phyloP scores from a whole-genome alignment of 2,888 invertebrate genomes.

The Tenthredo notha region DNA sequence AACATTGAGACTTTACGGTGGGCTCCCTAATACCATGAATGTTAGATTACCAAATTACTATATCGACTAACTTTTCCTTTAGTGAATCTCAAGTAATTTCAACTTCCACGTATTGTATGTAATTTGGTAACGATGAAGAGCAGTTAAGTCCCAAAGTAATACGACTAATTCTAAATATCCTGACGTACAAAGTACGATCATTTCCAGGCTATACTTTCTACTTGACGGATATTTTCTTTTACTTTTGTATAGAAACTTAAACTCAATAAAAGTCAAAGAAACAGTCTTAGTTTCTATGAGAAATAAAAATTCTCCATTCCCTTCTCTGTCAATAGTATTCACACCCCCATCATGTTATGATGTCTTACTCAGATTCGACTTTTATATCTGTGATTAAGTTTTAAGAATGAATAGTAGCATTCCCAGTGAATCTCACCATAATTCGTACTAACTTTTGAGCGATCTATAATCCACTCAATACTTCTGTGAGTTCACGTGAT shows the following conservation, averaged over 20 bases:
- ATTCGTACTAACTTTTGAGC: constrained; percentile 41
- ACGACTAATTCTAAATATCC: constrained; percentile 46
- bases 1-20: constrained; percentile 15
- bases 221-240: neutral
- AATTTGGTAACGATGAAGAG: neutral
- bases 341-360: neutral
- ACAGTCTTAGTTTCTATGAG: neutral
- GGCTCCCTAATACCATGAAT: constrained; percentile 33
- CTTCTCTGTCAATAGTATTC: constrained; percentile 16
- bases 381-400: constrained; percentile 35
- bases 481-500: neutral
- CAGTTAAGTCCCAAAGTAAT: constrained; percentile 40
- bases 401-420: constrained; percentile 27
- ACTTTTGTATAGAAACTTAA: neutral
- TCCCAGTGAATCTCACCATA: constrained; percentile 38
- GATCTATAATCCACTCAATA: constrained; percentile 44
- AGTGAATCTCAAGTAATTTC: constrained; percentile 28
- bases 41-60: constrained; percentile 1
- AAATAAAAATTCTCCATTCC: neutral
- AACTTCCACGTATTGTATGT: neutral
- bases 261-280: constrained; percentile 8
- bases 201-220: constrained; percentile 34
- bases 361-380: constrained; percentile 35
- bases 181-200: constrained; percentile 13
- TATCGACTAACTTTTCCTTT: constrained; percentile 9